phyloP scores from a whole-genome alignment of 2,888 invertebrate species.

The Drosophila rellima region DNA sequence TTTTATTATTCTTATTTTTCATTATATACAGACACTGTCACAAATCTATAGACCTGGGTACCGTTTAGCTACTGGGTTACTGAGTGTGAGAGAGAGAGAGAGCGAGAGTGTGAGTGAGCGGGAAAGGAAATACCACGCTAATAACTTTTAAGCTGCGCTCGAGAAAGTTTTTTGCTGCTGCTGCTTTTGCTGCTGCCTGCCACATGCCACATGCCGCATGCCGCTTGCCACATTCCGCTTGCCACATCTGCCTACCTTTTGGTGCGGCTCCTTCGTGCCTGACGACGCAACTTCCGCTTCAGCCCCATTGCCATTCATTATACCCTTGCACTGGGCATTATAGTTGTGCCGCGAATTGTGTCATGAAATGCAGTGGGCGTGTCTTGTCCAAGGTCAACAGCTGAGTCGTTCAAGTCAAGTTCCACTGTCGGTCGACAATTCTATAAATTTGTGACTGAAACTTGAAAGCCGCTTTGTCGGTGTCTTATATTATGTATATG shows the following conservation, averaged over 20 bases:
- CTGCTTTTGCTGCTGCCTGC: constrained; percentile 1
- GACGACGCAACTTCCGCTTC: constrained; percentile 77
- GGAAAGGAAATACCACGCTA: constrained; percentile 58
- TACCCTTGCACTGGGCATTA: constrained; percentile 27
- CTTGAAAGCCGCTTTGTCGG: too few species aligned
- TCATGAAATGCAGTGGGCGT: constrained; percentile 13
- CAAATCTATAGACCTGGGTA: neutral
- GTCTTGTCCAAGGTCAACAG: constrained; percentile 10
- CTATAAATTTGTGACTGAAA: neutral
- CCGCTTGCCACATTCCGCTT: constrained; percentile 36
- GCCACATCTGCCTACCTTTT: constrained; percentile 35
- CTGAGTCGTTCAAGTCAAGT: constrained; percentile 1
- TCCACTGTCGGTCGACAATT: neutral
- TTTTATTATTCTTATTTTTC: too few species aligned
- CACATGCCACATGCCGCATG: constrained; percentile 35
- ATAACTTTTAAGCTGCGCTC: constrained; percentile 79
- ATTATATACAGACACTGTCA: too few species aligned
- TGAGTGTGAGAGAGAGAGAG: constrained; percentile 1
- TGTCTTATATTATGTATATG: too few species aligned
- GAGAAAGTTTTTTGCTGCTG: constrained; percentile 65
- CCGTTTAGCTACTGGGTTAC: neutral
- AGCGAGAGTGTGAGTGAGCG: constrained; percentile 17
- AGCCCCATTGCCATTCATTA: constrained; percentile 49
- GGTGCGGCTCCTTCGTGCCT: constrained; percentile 58
- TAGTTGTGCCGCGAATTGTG: constrained; percentile 16